Evolutionary conservation across 2,797 vertebrate species (phyloP), one percentile per base, ranked within the genome.

Genomic region (Knipowitschia caucasica): DNA sequence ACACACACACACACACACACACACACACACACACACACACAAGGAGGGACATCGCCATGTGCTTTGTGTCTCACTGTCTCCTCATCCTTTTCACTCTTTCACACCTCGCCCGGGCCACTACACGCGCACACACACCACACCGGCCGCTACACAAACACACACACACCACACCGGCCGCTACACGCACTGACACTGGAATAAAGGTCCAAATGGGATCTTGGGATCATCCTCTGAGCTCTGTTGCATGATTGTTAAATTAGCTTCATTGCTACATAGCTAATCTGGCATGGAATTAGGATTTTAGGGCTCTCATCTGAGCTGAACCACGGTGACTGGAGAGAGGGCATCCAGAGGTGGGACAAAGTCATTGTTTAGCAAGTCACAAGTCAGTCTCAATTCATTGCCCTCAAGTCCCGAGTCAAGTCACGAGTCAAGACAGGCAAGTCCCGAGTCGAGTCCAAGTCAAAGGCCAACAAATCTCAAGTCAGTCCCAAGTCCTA

Each of bases 231-330:
- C 50, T 69, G 64, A 62, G 62, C 67, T 63, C 56, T 55, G 66
- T 64, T 81, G 69, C 81, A 81, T 83, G 76, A 66, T 59, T 56
- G 81, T 74, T 71, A 83, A 84, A 82, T 86, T 72, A 87, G 72
- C 64, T 71, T 70, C 71, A 85, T 82, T 75, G 71, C 70, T 59
- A 70, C 69, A 53, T 63, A 52, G 74, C 57, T 82, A 82, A 86
- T 83, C 78, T 53, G 5, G 70, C 67, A 70, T 65, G 68, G 79
- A 77, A 80, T 87, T 84, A 83, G 75, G 71, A 76, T 82, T 78
- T 74, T 66, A 59, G 73, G 60, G 44, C 58, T 72, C 50, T 75
- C 71, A 77, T 80, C 69, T 63, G 63, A 30, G 50, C 45, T 40
- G 29, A 61, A 56, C 52, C 43, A 27, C 50, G 60, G 62, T 54